These are phyloP conservation scores for Ctenodactylus gundi DNA, from an alignment of 2,113 vertebrate species.

Conservation along the genomic window DNA sequence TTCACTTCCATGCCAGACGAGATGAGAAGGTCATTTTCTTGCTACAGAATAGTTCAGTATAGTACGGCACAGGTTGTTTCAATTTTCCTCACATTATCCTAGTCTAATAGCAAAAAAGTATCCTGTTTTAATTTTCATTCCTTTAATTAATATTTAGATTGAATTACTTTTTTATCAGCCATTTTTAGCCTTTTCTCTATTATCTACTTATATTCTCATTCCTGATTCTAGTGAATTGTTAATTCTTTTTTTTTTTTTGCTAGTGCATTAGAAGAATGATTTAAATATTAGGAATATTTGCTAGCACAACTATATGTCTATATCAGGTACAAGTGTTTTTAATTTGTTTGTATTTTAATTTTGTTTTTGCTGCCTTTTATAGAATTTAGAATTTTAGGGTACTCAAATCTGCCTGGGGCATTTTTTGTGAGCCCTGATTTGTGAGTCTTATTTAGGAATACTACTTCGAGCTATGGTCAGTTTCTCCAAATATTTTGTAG, in stretches of 20 bases:
- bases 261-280: background rate
- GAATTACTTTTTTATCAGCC: background rate
- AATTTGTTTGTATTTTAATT: background rate
- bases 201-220: background rate
- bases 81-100: constrained; percentile 4
- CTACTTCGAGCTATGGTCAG: background rate
- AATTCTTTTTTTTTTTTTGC: constrained; percentile 34
- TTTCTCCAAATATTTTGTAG: constrained; percentile 5
- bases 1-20: background rate
- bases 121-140: background rate
- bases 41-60: background rate
- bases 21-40: background rate
- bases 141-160: constrained; percentile 17
- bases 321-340: background rate
- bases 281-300: constrained; percentile 10
- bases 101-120: background rate
- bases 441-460: background rate
- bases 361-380: background rate
- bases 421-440: background rate
- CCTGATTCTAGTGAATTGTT: background rate
- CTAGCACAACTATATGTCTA: background rate
- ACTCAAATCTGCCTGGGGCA: background rate
- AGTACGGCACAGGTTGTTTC: background rate
- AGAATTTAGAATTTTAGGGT: constrained; percentile 4
- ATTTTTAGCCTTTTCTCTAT: background rate